phyloP scores from a whole-genome alignment of 2,888 invertebrate species.

The Xanthorhoe designata region DNA sequence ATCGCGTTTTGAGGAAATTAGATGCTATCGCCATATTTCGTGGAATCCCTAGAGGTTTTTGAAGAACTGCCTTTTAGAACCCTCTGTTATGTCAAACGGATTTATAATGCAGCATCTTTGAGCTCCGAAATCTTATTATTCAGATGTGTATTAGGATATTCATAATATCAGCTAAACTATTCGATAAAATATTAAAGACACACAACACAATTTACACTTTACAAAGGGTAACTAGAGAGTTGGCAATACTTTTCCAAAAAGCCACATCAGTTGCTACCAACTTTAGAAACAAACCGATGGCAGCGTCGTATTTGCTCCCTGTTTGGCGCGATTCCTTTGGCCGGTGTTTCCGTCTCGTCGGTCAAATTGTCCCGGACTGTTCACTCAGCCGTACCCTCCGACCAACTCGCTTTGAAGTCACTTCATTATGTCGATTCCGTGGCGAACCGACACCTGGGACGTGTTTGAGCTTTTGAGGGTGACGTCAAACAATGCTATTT shows the following conservation, averaged over 20 bases:
- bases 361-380: conserved; percentile 65
- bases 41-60: conserved; percentile 36
- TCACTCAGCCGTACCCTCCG: conserved; percentile 55
- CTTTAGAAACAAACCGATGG: conserved; percentile 50
- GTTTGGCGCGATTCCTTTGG: conserved; percentile 49
- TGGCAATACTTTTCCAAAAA: not conserved
- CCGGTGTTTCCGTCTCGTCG: conserved; percentile 60
- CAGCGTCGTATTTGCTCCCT: conserved; percentile 50
- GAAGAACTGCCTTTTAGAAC: conserved; percentile 31
- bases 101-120: conserved; percentile 2
- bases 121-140: not conserved
- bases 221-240: too few species aligned
- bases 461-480: conserved; percentile 46
- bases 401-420: conserved; percentile 63
- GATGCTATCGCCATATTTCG: conserved; percentile 33
- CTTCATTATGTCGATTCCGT: conserved; percentile 66
- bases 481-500: conserved; percentile 34
- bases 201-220: too few species aligned
- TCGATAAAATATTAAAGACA: not conserved
- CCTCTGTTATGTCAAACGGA: conserved; percentile 27
- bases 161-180: not conserved
- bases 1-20: conserved; percentile 41
- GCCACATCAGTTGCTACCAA: not conserved
- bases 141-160: not conserved
- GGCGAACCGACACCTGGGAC: conserved; percentile 58